Conservation (phyloP, 2,888 invertebrate genomes). For the Bombylius discolor region DNA sequence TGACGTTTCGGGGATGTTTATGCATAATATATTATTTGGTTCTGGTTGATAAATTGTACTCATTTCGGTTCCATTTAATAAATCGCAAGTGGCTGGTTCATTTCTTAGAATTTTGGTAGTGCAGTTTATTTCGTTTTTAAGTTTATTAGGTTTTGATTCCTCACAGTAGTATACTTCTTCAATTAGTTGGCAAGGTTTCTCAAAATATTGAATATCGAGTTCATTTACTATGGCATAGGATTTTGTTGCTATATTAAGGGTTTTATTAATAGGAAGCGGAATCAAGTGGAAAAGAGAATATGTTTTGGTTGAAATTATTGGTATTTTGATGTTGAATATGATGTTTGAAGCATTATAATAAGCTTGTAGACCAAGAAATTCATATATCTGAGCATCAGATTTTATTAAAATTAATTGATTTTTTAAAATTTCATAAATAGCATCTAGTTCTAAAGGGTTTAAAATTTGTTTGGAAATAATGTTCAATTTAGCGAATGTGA, state of each 20-base stretch:
- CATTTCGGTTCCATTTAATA: too few relatives aligned
- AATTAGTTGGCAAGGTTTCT: neutral
- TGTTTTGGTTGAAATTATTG: neutral
- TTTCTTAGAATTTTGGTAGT: too few relatives aligned
- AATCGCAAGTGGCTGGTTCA: too few relatives aligned
- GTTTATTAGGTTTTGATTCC: neutral
- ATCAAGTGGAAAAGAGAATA: neutral
- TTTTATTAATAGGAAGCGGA: neutral
- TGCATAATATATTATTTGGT: too few relatives aligned
- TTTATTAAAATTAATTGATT: neutral
- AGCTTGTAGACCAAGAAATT: neutral
- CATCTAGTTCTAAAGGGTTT: conserved; percentile 5
- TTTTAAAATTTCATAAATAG: neutral
- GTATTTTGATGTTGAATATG: neutral
- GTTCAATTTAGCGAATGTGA: conserved; percentile 9
- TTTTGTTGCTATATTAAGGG: neutral
- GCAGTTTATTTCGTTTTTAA: too few relatives aligned
- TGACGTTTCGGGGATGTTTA: too few relatives aligned
- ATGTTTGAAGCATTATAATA: neutral
- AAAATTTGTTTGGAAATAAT: conserved; percentile 12
- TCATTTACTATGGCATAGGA: neutral
- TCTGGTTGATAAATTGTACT: too few relatives aligned
- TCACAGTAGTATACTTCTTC: neutral
- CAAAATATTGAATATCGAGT: neutral
- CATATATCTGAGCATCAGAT: neutral